These are phyloP conservation scores for Nephrotoma flavescens DNA, from an alignment of 2,888 invertebrate species.

Conservation along the genomic window DNA sequence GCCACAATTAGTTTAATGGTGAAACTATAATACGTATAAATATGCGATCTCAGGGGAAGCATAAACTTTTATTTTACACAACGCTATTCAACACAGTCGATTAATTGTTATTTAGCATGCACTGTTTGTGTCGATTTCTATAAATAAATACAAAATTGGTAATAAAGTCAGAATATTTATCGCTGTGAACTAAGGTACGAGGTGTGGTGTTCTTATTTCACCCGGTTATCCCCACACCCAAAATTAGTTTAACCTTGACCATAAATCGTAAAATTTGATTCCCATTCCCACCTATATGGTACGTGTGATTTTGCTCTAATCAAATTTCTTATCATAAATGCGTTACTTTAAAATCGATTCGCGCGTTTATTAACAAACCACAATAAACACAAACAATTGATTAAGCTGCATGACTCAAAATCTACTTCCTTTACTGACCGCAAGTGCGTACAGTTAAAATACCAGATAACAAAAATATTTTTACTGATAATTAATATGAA, in stretches of 20 bases:
- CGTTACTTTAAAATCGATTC: background rate
- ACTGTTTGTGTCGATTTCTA: background rate
- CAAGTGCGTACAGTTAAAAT: background rate
- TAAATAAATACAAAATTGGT: background rate
- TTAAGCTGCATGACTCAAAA: background rate
- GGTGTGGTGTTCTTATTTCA: background rate
- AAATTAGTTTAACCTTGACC: background rate
- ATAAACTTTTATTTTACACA: background rate
- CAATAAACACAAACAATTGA: background rate
- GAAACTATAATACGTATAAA: background rate
- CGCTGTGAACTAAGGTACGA: background rate
- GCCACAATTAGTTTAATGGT: background rate
- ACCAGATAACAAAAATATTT: background rate
- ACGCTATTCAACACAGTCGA: background rate
- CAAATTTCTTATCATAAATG: background rate
- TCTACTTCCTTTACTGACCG: background rate
- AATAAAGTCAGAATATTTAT: background rate
- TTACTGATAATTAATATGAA: background rate
- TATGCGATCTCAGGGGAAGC: background rate
- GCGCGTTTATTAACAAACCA: background rate
- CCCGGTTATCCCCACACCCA: background rate
- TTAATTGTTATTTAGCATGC: background rate
- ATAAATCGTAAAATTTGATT: background rate
- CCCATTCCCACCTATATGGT: background rate
- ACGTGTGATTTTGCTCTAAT: background rate